Percentiles rank a stretch among this genome's conserved stretches.
phyloP scores from a whole-genome alignment of 1,140 invertebrate genomes.

The Nasonia giraulti region DNA sequence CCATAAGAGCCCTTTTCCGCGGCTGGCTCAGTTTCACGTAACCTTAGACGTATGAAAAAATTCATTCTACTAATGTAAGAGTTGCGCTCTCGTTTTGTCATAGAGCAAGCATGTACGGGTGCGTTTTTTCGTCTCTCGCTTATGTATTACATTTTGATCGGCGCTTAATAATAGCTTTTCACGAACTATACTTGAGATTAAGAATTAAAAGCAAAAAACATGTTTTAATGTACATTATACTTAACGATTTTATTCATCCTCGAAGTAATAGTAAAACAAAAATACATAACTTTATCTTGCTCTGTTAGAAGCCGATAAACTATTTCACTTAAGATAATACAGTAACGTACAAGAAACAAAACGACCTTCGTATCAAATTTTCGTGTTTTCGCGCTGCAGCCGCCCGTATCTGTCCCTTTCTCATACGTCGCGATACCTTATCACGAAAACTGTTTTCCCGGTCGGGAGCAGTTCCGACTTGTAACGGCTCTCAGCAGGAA shows the following conservation, averaged over 20 bases:
- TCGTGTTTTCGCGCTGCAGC: neutral
- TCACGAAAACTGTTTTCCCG: slow-evolving; percentile 3
- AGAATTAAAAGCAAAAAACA: too few species aligned
- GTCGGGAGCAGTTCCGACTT: neutral
- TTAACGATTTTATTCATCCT: neutral
- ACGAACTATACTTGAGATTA: too few species aligned
- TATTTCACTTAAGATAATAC: neutral
- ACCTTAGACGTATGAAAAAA: slow-evolving; percentile 21
- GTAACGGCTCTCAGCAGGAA: neutral
- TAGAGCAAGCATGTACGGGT: neutral
- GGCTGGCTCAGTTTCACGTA: slow-evolving; percentile 3
- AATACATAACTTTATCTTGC: neutral
- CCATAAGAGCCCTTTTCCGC: neutral
- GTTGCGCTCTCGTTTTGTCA: neutral
- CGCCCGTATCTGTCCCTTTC: neutral
- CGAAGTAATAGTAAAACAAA: neutral
- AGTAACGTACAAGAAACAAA: neutral
- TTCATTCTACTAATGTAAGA: neutral
- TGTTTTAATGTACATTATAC: too few species aligned
- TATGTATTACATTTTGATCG: neutral
- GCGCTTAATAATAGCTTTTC: too few species aligned
- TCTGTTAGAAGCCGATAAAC: neutral
- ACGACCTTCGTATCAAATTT: neutral
- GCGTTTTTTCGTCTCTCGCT: neutral
- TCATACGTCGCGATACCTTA: neutral